Evolutionary conservation across 2,888 invertebrate genomes (phyloP), one percentile per base, ranked within the genome.

Genomic region (Orthosia gracilis): DNA sequence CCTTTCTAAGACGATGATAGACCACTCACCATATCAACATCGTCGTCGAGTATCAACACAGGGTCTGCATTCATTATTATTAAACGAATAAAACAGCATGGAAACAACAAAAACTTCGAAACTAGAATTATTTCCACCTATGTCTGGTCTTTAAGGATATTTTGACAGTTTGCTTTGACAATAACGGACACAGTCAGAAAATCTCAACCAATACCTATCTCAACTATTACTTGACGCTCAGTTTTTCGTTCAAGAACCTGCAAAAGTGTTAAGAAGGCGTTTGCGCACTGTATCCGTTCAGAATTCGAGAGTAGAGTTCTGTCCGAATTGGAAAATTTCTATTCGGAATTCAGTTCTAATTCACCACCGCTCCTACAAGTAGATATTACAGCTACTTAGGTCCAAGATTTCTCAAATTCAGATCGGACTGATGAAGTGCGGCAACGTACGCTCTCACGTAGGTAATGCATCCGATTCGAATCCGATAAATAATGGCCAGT

Each of bases 41-140:
- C 83, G 9, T 84, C 84, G 47, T 86, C 86, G 18, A 75, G 80
- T 64, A 76, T 75, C 26, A 80, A 18, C 3, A 79, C 74, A 55
- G 74, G 15, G 0, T 74, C 64, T 52, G 15, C 13, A 55, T 63
- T 75, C 85, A 85, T 85, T 64, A n/a, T 64, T 18, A 13, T 1
- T 2, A 54, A 63, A 52, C 15, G 55, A 65, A 45, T 18, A 59
- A 59, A 65, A 26, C 45, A 45, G 7, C 9, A 1, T 9, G 15
- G 12, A 57, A 15, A 21, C 45, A 17, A 1, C 11, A 18, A 47
- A 47, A 61, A 47, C 62, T 73, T 63, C 0, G 11, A 12, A 54
- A 47, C 21, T 17, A 40, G 0, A 13, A 21, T 26, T 52, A 0
- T 18, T 18, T 15, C 49, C 54, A 31, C 47, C 9, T 21, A 4